Evolutionary conservation across 2,888 invertebrate species (phyloP).

Genomic region (Nudaria mundana): DNA sequence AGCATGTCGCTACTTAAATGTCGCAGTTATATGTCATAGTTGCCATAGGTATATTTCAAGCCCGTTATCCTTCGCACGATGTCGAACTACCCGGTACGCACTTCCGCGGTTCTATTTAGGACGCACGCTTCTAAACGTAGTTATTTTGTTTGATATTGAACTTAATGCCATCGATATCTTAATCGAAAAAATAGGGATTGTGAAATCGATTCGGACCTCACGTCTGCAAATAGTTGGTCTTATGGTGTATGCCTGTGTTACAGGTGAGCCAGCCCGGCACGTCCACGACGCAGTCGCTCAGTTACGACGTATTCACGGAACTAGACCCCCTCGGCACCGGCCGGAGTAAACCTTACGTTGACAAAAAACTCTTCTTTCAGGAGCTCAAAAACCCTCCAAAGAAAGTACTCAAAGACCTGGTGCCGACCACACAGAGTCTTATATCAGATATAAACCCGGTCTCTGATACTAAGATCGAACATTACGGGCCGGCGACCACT

Average conservation of each 20-base stretch:
- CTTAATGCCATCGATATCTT: conserved; percentile 18
- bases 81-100: conserved; percentile 1
- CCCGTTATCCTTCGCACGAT: conserved; percentile 5
- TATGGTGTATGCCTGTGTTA: conserved; percentile 64
- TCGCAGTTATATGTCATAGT: conserved; percentile 18
- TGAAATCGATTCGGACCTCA: conserved; percentile 22
- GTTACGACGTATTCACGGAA: conserved; percentile 94
- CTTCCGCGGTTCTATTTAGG: conserved; percentile 22
- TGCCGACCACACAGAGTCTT: conserved; percentile 66
- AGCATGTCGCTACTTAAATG: conserved; percentile 28
- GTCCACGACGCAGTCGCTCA: conserved; percentile 59
- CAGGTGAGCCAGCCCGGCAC: conserved; percentile 68
- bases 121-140: conserved; percentile 33
- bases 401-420: conserved; percentile 94
- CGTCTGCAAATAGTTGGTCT: conserved; percentile 48
- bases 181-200: conserved; percentile 11
- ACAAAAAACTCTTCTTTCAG: conserved; percentile 98
- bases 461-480: conserved; percentile 50
- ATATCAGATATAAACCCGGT: conserved; percentile 58
- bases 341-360: conserved; percentile 94
- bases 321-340: conserved; percentile 96
- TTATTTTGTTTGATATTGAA: conserved; percentile 17
- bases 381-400: conserved; percentile 97
- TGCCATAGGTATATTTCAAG: conserved; percentile 1
- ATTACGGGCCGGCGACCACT: conserved; percentile 67